Conservation (phyloP, 2,888 invertebrate genomes). For the Archaeoteleia sp. region DNA sequence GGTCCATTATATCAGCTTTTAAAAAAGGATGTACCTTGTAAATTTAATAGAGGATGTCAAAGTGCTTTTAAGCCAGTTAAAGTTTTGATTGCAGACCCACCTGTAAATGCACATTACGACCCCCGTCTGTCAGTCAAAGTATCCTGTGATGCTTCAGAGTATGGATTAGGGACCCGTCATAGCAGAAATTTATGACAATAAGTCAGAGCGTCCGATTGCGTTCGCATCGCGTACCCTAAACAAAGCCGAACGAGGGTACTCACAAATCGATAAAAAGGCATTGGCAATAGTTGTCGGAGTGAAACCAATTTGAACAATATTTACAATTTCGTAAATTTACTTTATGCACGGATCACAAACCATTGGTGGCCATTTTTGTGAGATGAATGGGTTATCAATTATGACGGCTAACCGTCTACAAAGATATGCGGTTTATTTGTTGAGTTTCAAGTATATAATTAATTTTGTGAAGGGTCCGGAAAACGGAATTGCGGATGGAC, state of each 20-base stretch:
- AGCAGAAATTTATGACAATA: constrained; percentile 8
- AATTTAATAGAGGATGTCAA: background rate
- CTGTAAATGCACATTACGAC: constrained; percentile 19
- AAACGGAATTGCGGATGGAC: no score
- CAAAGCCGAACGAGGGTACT: constrained; percentile 52
- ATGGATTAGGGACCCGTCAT: constrained; percentile 21
- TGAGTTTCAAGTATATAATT: no score
- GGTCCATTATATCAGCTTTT: constrained; percentile 58
- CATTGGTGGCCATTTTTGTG: no score
- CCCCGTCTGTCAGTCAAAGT: constrained; percentile 17
- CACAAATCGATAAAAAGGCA: constrained; percentile 60
- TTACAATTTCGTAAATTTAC: background rate
- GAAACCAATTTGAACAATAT: constrained; percentile 63
- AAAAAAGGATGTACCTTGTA: constrained; percentile 32
- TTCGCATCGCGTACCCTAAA: constrained; percentile 28
- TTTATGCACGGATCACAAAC: no score
- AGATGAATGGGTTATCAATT: no score
- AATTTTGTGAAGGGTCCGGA: no score
- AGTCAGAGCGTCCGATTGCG: constrained; percentile 28
- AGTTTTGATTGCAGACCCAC: background rate
- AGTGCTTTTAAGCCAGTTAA: background rate
- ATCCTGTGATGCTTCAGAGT: constrained; percentile 34
- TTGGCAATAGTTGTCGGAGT: constrained; percentile 67
- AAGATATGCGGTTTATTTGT: no score
- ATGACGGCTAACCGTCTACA: no score